Evolutionary conservation across 2,888 invertebrate genomes (phyloP).

Genomic region (Matsumyia berberina): DNA sequence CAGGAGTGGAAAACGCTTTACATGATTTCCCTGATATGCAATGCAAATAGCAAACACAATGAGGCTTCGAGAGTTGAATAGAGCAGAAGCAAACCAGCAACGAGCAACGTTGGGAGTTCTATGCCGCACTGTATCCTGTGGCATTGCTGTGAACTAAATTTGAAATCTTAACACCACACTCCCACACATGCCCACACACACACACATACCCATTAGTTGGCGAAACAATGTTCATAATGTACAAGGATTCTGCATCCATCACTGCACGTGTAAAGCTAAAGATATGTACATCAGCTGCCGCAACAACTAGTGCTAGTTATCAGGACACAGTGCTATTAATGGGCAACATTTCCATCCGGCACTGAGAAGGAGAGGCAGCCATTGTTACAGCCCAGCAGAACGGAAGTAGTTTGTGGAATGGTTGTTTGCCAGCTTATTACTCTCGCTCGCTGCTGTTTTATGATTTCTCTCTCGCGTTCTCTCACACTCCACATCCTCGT

Average conservation of each 20-base stretch:
- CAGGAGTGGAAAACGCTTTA: conserved; percentile 59
- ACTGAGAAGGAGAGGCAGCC: conserved; percentile 6
- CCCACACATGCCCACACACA: not conserved
- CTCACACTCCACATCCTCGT: not conserved
- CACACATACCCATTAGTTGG: conserved; percentile 17
- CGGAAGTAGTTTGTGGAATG: conserved; percentile 71
- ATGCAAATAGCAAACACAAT: conserved; percentile 71
- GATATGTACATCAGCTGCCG: conserved; percentile 53
- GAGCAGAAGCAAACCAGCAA: conserved; percentile 20
- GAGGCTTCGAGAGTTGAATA: conserved; percentile 58
- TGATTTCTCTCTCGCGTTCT: not conserved
- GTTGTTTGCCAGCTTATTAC: conserved; percentile 72
- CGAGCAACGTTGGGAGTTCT: conserved; percentile 23
- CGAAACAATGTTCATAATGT: conserved; percentile 70
- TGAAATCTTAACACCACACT: conserved; percentile 59
- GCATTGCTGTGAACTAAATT: conserved; percentile 71
- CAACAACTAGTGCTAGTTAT: conserved; percentile 52
- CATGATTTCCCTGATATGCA: conserved; percentile 72
- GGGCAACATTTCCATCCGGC: conserved; percentile 50
- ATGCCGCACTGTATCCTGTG: conserved; percentile 55
- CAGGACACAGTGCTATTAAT: conserved; percentile 65
- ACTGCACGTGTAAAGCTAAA: conserved; percentile 39
- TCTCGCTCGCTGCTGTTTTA: not conserved
- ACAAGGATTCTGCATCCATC: conserved; percentile 67
- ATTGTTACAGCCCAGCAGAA: conserved; percentile 54